These are phyloP conservation scores for Entomobrya proxima DNA, from an alignment of 2,888 invertebrate genomes.

Conservation along the genomic window DNA sequence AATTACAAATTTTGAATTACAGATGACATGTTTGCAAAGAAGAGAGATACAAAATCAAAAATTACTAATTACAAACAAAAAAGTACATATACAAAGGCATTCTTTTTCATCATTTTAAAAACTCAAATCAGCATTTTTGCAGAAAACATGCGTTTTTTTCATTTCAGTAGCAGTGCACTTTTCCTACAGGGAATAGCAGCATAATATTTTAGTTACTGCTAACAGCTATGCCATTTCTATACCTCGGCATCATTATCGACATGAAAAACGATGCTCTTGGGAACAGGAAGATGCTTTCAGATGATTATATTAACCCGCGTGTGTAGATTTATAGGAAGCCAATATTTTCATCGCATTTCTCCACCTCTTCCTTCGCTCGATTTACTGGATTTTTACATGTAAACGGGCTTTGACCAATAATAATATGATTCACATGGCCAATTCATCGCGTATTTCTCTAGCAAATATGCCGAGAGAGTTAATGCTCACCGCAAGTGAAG, in stretches of 20 bases:
- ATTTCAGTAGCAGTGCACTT: not conserved
- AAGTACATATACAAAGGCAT: no score
- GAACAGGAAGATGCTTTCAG: constrained; percentile 26
- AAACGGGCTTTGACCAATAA: not conserved
- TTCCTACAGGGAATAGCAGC: not conserved
- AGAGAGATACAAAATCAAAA: no score
- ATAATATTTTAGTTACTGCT: constrained; percentile 60
- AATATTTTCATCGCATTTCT: constrained; percentile 17
- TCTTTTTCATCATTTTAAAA: no score
- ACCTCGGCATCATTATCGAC: constrained; percentile 35
- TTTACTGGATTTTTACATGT: constrained; percentile 20
- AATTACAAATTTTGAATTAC: no score
- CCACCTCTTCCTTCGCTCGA: not conserved
- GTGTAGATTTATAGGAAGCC: not conserved
- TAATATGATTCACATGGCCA: not conserved
- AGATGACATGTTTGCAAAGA: no score
- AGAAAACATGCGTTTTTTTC: no score
- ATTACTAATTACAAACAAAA: no score
- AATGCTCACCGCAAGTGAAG: not conserved
- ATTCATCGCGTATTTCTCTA: constrained; percentile 27
- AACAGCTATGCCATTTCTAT: constrained; percentile 20
- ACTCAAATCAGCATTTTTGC: no score
- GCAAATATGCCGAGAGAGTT: not conserved
- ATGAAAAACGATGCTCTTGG: constrained; percentile 52
- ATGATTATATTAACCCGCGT: constrained; percentile 10